phyloP scores from a whole-genome alignment of 1,140 invertebrate genomes.

The Drosophila oshimai region DNA sequence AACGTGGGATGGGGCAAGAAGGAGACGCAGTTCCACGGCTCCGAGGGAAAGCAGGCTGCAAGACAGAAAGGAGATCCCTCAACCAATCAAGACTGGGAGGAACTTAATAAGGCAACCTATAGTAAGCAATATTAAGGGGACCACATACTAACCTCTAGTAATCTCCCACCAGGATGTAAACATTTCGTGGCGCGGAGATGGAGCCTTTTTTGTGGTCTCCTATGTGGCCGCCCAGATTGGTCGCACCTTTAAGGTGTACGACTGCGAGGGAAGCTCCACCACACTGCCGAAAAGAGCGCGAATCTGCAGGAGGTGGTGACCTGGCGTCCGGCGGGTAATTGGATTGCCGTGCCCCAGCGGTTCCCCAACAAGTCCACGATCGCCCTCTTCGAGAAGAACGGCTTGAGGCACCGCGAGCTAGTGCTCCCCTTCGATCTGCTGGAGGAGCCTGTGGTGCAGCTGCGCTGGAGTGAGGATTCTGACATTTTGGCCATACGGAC shows the following conservation, averaged over 20 bases:
- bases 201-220: constrained; percentile 91
- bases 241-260: constrained; percentile 88
- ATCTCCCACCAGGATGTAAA: constrained; percentile 76
- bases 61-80: constrained; percentile 74
- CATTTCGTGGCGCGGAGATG: constrained; percentile 93
- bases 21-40: constrained; percentile 97
- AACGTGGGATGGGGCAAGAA: constrained; percentile 97
- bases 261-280: constrained; percentile 88
- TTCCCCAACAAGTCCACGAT: constrained; percentile 88
- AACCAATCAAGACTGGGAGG: constrained; percentile 48
- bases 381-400: constrained; percentile 96
- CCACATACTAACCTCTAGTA: no score
- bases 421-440: constrained; percentile 86
- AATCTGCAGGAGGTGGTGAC: constrained; percentile 87
- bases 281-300: constrained; percentile 88
- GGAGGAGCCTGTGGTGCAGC: constrained; percentile 84
- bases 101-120: constrained; percentile 56
- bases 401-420: constrained; percentile 93
- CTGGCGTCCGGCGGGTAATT: constrained; percentile 92
- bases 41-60: constrained; percentile 91
- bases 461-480: constrained; percentile 92
- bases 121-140: not conserved
- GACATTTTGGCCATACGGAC: constrained; percentile 88
- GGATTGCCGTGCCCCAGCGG: constrained; percentile 89
- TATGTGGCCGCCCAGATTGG: constrained; percentile 84